phyloP scores from a whole-genome alignment of 2,113 vertebrate genomes.

The Ailuropoda melanoleuca region DNA sequence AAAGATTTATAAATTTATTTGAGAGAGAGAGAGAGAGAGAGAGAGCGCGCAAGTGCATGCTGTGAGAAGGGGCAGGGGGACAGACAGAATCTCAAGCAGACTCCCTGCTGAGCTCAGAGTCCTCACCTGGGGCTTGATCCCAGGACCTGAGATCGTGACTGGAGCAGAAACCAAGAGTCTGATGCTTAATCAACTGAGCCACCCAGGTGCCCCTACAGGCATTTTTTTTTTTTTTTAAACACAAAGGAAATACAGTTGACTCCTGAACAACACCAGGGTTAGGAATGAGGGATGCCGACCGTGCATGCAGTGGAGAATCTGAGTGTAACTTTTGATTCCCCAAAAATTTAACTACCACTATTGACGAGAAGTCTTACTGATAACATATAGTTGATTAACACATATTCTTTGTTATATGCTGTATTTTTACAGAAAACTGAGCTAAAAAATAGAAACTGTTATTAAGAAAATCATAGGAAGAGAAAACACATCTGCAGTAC shows the following conservation, averaged over 20 bases:
- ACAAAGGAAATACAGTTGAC: background rate
- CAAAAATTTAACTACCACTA: background rate
- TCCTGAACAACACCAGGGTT: background rate
- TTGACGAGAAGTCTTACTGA: background rate
- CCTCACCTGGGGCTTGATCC: background rate
- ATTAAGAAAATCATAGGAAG: background rate
- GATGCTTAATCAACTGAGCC: background rate
- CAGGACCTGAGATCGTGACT: background rate
- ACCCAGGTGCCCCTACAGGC: background rate
- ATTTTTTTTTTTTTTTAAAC: background rate
- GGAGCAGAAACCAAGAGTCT: background rate
- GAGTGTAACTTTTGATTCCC: background rate
- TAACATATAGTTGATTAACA: background rate
- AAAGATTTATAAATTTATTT: background rate
- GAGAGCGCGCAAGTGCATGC: accelerated
- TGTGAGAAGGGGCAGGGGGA: background rate
- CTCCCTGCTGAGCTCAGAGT: background rate
- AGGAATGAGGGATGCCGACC: background rate
- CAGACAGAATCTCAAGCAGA: background rate
- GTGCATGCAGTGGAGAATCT: background rate
- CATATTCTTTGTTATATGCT: background rate
- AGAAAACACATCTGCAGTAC: background rate
- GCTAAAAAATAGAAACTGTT: background rate
- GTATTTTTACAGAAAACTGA: background rate
- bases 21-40: background rate